Evolutionary conservation across 2,113 vertebrate species (phyloP).

Genomic region (Takifugu flavidus): DNA sequence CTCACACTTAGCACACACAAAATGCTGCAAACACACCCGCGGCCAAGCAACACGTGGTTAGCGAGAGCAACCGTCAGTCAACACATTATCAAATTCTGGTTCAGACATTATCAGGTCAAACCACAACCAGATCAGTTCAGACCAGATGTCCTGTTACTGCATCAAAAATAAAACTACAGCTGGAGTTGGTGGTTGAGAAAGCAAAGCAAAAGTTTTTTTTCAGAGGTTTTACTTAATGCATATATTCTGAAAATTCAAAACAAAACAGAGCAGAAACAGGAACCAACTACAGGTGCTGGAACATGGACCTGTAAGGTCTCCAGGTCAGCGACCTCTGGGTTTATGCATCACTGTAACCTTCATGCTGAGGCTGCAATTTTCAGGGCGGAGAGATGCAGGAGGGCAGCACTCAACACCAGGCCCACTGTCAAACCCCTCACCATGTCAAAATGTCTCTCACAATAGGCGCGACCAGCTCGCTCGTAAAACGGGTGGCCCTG

Average conservation of each 20-base stretch:
- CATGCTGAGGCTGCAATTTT: slow-evolving; percentile 12
- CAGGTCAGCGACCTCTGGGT: neutral
- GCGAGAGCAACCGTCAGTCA: slow-evolving; percentile 28
- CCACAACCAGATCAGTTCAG: slow-evolving; percentile 22
- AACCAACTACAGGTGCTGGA: neutral
- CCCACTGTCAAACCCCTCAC: slow-evolving; percentile 49
- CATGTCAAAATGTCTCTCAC: slow-evolving; percentile 75
- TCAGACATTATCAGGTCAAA: slow-evolving; percentile 31
- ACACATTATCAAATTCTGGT: slow-evolving; percentile 17
- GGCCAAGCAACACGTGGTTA: slow-evolving; percentile 54
- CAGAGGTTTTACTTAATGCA: no score
- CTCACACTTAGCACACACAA: slow-evolving; percentile 99
- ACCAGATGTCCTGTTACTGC: slow-evolving; percentile 20
- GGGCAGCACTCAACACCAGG: slow-evolving; percentile 25
- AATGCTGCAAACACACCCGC: slow-evolving; percentile 86
- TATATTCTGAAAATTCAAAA: neutral
- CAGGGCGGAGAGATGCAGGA: slow-evolving; percentile 2
- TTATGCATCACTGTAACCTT: slow-evolving; percentile 13
- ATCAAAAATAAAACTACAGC: slow-evolving; percentile 6
- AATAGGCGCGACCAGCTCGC: slow-evolving; percentile 68
- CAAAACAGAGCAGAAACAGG: neutral
- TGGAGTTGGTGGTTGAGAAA: neutral
- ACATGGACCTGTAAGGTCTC: no score
- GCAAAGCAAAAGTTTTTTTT: no score
- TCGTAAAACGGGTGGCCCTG: slow-evolving; percentile 73